These are phyloP conservation scores for Hydractinia symbiolongicarpus DNA, from an alignment of 30 jellyfish, hydroid and myxozoan genomes.

Conservation along the genomic window DNA sequence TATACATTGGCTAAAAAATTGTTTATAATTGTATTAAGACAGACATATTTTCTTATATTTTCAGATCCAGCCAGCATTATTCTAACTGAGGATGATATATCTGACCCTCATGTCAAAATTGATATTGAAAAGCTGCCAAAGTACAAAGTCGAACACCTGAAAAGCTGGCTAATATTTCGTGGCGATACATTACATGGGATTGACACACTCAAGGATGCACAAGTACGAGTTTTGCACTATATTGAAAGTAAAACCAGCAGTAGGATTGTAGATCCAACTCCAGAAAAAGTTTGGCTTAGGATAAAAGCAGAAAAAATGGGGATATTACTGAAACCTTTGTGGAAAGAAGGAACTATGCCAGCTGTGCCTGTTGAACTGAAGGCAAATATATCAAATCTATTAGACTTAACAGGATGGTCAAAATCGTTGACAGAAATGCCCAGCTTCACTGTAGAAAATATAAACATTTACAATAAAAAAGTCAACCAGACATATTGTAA, in stretches of 20 bases:
- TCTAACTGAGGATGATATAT: too few species aligned
- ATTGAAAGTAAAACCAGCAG: background rate
- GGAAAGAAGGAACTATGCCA: slow-evolving; percentile 22
- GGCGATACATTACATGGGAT: slow-evolving; percentile 11
- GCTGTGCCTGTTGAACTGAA: slow-evolving; percentile 9
- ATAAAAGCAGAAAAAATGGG: slow-evolving; percentile 14
- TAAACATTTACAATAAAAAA: background rate
- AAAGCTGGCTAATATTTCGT: slow-evolving; percentile 15
- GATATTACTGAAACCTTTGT: slow-evolving; percentile 1
- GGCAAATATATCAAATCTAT: background rate
- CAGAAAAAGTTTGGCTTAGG: slow-evolving; percentile 21
- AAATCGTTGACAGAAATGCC: slow-evolving; percentile 24
- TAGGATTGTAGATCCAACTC: slow-evolving; percentile 7
- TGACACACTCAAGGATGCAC: slow-evolving; percentile 4
- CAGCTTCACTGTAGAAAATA: slow-evolving; percentile 10
- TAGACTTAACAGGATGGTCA: slow-evolving; percentile 23
- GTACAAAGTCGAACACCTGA: slow-evolving; percentile 13
- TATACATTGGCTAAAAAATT: background rate
- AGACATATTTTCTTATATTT: background rate
- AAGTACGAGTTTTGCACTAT: slow-evolving; percentile 12
- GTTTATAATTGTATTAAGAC: background rate
- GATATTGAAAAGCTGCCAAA: background rate
- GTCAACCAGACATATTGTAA: background rate
- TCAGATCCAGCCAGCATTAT: background rate
- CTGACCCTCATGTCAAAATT: too few species aligned